Evolutionary conservation across 2,888 invertebrate species (phyloP).

Genomic region (Tricholauxania praeusta): DNA sequence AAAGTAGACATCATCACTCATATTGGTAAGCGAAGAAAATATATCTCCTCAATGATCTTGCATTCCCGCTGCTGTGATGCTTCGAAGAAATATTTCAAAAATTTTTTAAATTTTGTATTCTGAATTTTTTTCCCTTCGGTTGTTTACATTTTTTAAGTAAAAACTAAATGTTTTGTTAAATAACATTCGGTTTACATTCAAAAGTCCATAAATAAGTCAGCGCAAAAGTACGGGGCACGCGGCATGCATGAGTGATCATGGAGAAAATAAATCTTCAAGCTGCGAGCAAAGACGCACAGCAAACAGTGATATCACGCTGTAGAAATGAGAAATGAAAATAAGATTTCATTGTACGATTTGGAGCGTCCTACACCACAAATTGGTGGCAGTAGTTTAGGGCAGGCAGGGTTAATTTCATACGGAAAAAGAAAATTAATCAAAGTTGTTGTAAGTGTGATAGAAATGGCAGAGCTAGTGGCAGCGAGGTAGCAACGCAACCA

Average conservation of each 20-base stretch:
- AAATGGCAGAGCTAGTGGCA: slow-evolving; percentile 14
- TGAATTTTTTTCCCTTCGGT: not conserved
- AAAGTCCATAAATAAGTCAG: slow-evolving; percentile 63
- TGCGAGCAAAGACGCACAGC: slow-evolving; percentile 46
- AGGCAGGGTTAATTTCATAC: slow-evolving; percentile 66
- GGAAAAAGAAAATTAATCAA: slow-evolving; percentile 65
- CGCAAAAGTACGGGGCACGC: slow-evolving; percentile 41
- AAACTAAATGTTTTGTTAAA: slow-evolving; percentile 41
- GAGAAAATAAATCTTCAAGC: slow-evolving; percentile 63
- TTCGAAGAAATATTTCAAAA: too few species aligned
- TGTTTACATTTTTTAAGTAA: slow-evolving; percentile 26
- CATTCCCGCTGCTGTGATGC: too few species aligned
- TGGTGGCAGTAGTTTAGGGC: slow-evolving; percentile 48
- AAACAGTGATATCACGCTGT: slow-evolving; percentile 4
- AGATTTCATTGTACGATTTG: slow-evolving; percentile 4
- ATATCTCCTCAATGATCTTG: too few species aligned
- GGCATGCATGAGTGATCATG: slow-evolving; percentile 59
- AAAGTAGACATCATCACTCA: slow-evolving; percentile 11
- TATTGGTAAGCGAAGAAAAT: not conserved
- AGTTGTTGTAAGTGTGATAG: slow-evolving; percentile 39
- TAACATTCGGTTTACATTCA: slow-evolving; percentile 53
- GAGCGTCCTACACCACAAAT: slow-evolving; percentile 39
- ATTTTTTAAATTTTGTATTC: not conserved
- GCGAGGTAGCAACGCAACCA: slow-evolving; percentile 35
- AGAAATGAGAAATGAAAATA: slow-evolving; percentile 9